Conservation (phyloP, 2,113 vertebrate species). For the Caranx melampygus region DNA sequence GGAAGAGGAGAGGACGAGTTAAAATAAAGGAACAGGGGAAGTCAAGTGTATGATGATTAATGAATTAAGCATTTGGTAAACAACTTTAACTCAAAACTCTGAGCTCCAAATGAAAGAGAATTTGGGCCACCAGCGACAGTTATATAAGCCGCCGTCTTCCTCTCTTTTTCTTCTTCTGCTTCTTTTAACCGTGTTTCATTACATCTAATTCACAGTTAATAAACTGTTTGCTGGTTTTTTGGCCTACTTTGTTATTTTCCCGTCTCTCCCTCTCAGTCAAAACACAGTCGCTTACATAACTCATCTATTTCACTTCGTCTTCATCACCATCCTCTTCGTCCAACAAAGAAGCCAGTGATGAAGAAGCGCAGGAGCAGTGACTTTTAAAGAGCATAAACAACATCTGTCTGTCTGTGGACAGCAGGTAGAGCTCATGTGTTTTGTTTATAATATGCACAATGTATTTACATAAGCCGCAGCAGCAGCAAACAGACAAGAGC, state of each 20-base stretch:
- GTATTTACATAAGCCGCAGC: not conserved
- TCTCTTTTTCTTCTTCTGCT: not conserved
- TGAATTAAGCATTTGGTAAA: conserved; percentile 58
- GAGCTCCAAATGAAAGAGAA: conserved; percentile 54
- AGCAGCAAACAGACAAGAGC: conserved; percentile 34
- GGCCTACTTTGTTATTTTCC: conserved; percentile 67
- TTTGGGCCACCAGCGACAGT: conserved; percentile 48
- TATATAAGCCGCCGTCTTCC: conserved; percentile 54
- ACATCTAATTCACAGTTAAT: conserved; percentile 63
- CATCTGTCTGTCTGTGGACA: not conserved
- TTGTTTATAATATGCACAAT: conserved; percentile 9
- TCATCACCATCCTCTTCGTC: conserved; percentile 39
- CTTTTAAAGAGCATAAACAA: no score
- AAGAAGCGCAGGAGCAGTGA: conserved; percentile 36
- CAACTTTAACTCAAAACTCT: conserved; percentile 52
- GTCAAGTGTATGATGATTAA: conserved; percentile 54
- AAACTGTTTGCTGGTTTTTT: conserved; percentile 49
- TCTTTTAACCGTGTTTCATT: conserved; percentile 29
- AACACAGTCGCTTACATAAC: conserved; percentile 69
- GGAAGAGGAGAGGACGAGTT: not conserved
- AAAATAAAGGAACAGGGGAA: conserved; percentile 26
- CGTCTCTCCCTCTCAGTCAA: conserved; percentile 45
- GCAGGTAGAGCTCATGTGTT: not conserved
- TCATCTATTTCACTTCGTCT: conserved; percentile 48
- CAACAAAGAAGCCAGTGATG: conserved; percentile 50